A percentile compares a stretch with the other conserved stretches of the same genome.
These are phyloP conservation scores for Corydoras sp. DNA, from an alignment of 2,113 vertebrate species.

Conservation along the genomic window DNA sequence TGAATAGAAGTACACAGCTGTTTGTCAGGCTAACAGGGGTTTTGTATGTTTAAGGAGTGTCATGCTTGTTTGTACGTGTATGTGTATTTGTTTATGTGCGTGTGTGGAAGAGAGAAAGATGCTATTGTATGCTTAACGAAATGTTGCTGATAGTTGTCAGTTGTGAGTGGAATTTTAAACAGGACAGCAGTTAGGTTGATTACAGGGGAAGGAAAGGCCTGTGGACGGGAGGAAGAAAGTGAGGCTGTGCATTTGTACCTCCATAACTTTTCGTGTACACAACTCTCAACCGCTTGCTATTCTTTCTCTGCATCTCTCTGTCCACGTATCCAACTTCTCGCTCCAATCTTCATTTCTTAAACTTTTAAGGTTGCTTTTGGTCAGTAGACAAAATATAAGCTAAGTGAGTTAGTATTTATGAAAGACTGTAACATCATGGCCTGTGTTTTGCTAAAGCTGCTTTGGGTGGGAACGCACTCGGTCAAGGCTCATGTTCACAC, in stretches of 20 bases:
- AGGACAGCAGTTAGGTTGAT: conserved; percentile 1
- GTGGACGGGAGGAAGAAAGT: background rate
- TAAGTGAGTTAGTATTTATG: conserved; percentile 19
- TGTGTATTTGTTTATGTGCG: conserved; percentile 11
- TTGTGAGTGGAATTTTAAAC: background rate
- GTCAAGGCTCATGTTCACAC: background rate
- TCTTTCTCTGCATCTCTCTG: background rate
- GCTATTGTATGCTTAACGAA: conserved; percentile 13
- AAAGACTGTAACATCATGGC: conserved; percentile 9
- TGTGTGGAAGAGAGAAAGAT: background rate
- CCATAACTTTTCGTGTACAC: background rate
- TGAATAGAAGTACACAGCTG: conserved; percentile 44
- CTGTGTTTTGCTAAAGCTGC: conserved; percentile 2
- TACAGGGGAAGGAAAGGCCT: background rate
- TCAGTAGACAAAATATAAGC: conserved; percentile 28
- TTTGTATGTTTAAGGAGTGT: conserved; percentile 40
- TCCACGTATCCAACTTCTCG: background rate
- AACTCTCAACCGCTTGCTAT: background rate
- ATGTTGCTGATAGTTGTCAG: conserved; percentile 9
- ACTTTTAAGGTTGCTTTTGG: conserved; percentile 3
- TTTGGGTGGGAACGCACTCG: background rate
- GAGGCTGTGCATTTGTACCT: too few species aligned
- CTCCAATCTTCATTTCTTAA: background rate
- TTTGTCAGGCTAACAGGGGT: conserved; percentile 48
- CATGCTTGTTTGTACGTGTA: conserved; percentile 2